phyloP scores from a whole-genome alignment of 2,113 vertebrate genomes.

The Siphamia tubifer region DNA sequence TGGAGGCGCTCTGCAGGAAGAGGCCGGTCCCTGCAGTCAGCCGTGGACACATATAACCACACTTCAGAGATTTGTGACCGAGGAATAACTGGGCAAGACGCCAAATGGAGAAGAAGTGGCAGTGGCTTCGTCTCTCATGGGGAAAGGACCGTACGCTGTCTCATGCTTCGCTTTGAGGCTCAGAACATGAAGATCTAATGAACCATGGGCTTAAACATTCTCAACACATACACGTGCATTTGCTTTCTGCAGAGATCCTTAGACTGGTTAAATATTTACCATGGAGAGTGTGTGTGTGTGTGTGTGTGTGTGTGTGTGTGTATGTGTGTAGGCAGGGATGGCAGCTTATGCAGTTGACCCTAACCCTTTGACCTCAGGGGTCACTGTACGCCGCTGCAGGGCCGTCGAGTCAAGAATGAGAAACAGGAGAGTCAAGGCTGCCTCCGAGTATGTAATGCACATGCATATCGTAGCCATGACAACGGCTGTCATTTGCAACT shows the following conservation, averaged over 20 bases:
- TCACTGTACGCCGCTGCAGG: not conserved
- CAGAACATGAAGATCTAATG: not conserved
- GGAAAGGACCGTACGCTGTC: no score
- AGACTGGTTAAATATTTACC: slow-evolving; percentile 68
- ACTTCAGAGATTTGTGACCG: not conserved
- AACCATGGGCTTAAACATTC: not conserved
- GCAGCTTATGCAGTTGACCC: slow-evolving; percentile 14
- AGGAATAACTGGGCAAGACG: not conserved
- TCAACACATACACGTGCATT: not conserved
- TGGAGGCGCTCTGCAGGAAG: not conserved
- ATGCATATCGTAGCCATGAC: slow-evolving; percentile 61
- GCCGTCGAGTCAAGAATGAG: slow-evolving; percentile 33
- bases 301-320: slow-evolving; percentile 24
- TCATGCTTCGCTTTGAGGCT: not conserved
- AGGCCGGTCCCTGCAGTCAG: not conserved
- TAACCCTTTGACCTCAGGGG: slow-evolving; percentile 58
- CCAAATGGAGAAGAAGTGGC: slow-evolving; percentile 1
- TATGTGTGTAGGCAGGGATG: slow-evolving; percentile 33
- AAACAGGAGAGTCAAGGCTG: slow-evolving; percentile 27
- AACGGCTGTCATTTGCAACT: slow-evolving; percentile 32
- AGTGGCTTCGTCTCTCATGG: not conserved
- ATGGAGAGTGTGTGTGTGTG: slow-evolving; percentile 17
- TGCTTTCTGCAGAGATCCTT: slow-evolving; percentile 20
- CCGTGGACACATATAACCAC: not conserved
- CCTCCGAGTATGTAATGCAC: slow-evolving; percentile 28